Evolutionary conservation across 2,113 vertebrate genomes (phyloP).

Genomic region (Equus przewalskii): DNA sequence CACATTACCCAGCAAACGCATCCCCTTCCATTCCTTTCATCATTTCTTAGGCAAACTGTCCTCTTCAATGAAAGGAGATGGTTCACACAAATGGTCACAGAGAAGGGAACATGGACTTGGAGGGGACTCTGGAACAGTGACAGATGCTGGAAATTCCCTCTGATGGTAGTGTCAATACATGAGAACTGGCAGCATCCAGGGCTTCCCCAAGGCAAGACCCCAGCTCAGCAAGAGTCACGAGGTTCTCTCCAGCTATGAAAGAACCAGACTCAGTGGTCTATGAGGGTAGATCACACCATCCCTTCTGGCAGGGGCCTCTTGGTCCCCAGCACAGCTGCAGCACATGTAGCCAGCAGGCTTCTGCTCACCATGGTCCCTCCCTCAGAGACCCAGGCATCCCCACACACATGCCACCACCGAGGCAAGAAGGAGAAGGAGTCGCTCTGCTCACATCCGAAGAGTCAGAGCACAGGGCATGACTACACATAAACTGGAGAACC

Average conservation of each 20-base stretch:
- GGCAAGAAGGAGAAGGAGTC: not conserved
- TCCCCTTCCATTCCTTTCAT: not conserved
- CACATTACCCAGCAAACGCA: not conserved
- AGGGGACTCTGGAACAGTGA: not conserved
- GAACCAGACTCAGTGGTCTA: not conserved
- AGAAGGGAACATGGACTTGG: no score
- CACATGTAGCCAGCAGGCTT: not conserved
- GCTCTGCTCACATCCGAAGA: not conserved
- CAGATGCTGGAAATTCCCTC: not conserved
- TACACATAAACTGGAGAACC: no score
- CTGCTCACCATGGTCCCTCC: not conserved
- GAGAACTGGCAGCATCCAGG: not conserved
- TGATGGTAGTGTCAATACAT: not conserved
- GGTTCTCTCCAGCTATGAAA: not conserved
- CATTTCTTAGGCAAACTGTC: not conserved
- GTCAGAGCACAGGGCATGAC: not conserved
- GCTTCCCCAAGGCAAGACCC: not conserved
- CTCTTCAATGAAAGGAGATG: not conserved
- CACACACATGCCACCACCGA: not conserved
- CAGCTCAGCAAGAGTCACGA: not conserved
- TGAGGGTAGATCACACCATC: not conserved
- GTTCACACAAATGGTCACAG: not conserved
- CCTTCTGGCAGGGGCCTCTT: not conserved
- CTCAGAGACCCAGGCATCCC: not conserved
- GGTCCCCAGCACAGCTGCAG: not conserved